phyloP scores from a whole-genome alignment of 2,888 invertebrate species.

The Leuctra nigra region DNA sequence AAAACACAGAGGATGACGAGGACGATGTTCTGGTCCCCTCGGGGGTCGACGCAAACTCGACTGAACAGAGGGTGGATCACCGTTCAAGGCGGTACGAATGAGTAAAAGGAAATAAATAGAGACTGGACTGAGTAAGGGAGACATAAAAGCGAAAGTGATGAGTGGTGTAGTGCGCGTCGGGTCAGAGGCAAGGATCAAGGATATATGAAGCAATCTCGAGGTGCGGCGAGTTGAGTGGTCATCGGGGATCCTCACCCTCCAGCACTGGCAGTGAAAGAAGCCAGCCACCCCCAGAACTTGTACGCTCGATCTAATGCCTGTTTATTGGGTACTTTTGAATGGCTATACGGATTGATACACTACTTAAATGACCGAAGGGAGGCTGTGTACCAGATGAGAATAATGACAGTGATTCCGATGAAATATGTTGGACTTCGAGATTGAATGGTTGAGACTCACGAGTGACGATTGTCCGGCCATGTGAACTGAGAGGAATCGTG shows the following conservation, averaged over 20 bases:
- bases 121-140: no score
- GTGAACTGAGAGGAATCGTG: no score
- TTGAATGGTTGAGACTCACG: no score
- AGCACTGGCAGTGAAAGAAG: slow-evolving; percentile 11
- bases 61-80: background rate
- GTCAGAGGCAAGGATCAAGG: background rate
- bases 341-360: slow-evolving; percentile 12
- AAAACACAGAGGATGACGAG: slow-evolving; percentile 10
- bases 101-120: slow-evolving; percentile 20
- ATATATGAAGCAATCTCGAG: slow-evolving; percentile 11
- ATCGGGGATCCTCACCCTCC: slow-evolving; percentile 10
- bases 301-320: slow-evolving; percentile 11
- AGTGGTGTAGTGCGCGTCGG: background rate
- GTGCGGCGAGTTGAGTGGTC: slow-evolving; percentile 18
- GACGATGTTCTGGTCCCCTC: slow-evolving; percentile 2
- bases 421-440: no score
- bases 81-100: slow-evolving; percentile 1
- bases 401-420: slow-evolving; percentile 7
- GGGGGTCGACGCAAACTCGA: background rate
- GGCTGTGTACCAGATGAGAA: background rate
- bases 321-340: slow-evolving; percentile 15
- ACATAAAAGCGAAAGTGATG: slow-evolving; percentile 16
- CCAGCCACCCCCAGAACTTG: background rate
- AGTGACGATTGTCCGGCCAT: no score
- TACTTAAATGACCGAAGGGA: slow-evolving; percentile 14